phyloP scores from a whole-genome alignment of 2,113 vertebrate genomes.

The Catagonus wagneri region DNA sequence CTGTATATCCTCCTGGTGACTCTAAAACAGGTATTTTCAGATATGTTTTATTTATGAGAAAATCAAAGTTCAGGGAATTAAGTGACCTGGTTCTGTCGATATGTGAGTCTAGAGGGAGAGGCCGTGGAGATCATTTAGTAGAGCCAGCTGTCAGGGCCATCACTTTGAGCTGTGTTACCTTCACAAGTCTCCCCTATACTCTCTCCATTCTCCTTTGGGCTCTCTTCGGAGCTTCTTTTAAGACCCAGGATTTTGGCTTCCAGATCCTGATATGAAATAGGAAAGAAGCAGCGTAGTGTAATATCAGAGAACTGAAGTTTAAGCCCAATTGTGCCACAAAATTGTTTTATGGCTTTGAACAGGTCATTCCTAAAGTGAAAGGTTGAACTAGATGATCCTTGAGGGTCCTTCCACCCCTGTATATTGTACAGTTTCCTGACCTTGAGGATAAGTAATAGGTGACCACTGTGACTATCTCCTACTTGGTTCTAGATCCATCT shows the following conservation, averaged over 20 bases:
- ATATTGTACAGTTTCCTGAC: background rate
- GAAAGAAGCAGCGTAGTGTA: background rate
- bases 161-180: background rate
- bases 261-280: conserved; percentile 24
- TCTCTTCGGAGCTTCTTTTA: conserved; percentile 49
- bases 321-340: background rate
- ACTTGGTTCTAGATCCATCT: background rate
- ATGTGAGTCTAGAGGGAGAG: background rate
- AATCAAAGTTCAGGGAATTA: conserved; percentile 33
- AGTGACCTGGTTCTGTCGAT: background rate
- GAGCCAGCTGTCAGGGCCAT: background rate
- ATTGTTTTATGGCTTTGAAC: conserved; percentile 21
- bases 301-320: background rate
- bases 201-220: conserved; percentile 13
- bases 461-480: background rate
- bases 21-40: conserved; percentile 41
- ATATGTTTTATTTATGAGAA: conserved; percentile 48
- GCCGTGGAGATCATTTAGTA: background rate
- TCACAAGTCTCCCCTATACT: background rate
- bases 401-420: background rate
- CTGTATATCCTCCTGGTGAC: conserved; percentile 44
- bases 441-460: background rate
- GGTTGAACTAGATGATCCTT: background rate
- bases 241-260: conserved; percentile 29
- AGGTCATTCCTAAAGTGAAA: background rate